Evolutionary conservation across 2,797 vertebrate genomes (phyloP).

Genomic region (Gymnothorax javanicus): DNA sequence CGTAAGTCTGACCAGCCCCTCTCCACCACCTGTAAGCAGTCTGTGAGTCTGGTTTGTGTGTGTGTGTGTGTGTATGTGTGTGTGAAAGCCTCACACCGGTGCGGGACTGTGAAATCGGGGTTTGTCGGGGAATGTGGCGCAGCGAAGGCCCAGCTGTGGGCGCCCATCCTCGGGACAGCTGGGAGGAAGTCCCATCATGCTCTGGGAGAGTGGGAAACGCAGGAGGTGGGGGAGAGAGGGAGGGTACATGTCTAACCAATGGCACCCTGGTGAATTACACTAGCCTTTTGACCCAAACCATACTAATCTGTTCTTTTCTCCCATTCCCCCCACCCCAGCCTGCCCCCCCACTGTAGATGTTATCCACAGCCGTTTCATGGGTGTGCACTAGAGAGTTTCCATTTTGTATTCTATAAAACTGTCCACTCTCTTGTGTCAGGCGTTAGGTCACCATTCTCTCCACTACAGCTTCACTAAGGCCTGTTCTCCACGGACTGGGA

Average conservation of each 20-base stretch:
- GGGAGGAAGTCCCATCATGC: conserved; percentile 81
- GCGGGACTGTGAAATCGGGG: conserved; percentile 75
- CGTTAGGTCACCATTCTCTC: conserved; percentile 33
- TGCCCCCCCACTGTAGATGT: conserved; percentile 37
- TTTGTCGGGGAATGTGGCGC: conserved; percentile 75
- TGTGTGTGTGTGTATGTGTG: conserved; percentile 49
- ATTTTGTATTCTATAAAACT: conserved; percentile 1
- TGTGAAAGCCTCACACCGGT: conserved; percentile 65
- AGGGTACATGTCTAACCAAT: conserved; percentile 56
- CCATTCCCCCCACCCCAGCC: conserved; percentile 22
- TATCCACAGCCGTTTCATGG: conserved; percentile 41
- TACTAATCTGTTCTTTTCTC: conserved; percentile 41
- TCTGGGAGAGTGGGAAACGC: conserved; percentile 53
- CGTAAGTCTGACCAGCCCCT: conserved; percentile 51
- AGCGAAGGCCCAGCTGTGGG: conserved; percentile 86
- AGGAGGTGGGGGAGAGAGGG: conserved; percentile 48
- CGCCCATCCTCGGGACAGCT: conserved; percentile 84
- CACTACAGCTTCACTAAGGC: background rate
- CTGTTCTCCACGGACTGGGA: conserved; percentile 13
- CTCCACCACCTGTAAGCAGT: conserved; percentile 65
- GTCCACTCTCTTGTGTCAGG: conserved; percentile 20
- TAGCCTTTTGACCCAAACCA: conserved; percentile 63
- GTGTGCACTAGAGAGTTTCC: conserved; percentile 34
- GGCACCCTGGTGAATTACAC: conserved; percentile 59
- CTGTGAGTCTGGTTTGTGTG: conserved; percentile 55